Evolutionary conservation across 2,797 vertebrate species (phyloP).

Genomic region (Ceryle rudis): DNA sequence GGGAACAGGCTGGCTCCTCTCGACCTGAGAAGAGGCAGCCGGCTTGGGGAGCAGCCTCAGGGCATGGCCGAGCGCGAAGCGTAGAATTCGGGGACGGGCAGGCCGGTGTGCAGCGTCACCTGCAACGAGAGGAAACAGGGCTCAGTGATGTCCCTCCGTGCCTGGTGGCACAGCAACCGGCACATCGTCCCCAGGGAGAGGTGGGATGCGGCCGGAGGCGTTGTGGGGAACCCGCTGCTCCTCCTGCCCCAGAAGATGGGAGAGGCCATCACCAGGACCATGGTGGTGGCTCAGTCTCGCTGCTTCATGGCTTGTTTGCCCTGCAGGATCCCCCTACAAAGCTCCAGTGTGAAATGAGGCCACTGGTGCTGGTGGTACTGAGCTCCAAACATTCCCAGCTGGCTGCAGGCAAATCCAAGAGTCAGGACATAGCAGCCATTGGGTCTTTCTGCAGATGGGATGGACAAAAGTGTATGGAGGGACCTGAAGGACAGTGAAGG

Average conservation of each 20-base stretch:
- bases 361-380: rapidly evolving
- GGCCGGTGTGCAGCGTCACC: conserved; percentile 95
- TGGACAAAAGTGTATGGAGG: not conserved
- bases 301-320: rapidly evolving
- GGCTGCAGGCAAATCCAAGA: not conserved
- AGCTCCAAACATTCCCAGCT: not conserved
- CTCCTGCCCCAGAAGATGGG: not conserved
- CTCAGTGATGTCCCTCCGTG: rapidly evolving
- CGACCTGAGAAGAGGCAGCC: conserved; percentile 44
- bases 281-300: not conserved
- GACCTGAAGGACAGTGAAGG: not conserved
- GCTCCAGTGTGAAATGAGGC: not conserved
- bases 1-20: conserved; percentile 15
- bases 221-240: not conserved
- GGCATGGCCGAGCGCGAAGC: conserved; percentile 80
- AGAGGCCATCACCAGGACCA: not conserved
- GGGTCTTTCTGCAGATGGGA: not conserved
- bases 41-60: conserved; percentile 38
- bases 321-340: not conserved
- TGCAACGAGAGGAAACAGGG: conserved; percentile 46
- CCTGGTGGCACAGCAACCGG: not conserved
- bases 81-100: conserved; percentile 96
- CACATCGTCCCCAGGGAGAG: not conserved
- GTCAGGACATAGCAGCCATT: rapidly evolving
- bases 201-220: rapidly evolving